Base-by-base conservation (phyloP, 1,140 invertebrate species). In the Drosophila baimaii region DNA sequence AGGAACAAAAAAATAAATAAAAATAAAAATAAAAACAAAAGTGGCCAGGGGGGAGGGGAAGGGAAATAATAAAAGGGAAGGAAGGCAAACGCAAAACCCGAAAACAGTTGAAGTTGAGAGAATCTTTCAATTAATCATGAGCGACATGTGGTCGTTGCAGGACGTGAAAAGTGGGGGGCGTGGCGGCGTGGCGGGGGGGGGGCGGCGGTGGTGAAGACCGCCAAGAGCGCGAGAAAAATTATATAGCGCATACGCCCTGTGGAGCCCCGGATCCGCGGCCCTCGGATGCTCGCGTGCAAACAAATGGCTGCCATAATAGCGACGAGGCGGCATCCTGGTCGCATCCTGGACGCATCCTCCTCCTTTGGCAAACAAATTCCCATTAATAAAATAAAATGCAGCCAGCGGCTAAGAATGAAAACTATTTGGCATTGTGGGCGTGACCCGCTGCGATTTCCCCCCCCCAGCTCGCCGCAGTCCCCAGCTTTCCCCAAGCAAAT, bases 81-180 rank as follows among this genome's bases (percentile, higher is more conserved):
- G 12, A 46, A 63, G 44, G 49, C 39, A 71, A 75, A 68, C 56
- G 68, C 29, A 59, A 71, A 85, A 69, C 68, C 59, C 62, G 56
- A 77, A 70, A 77, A 58, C 73, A 77, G 74, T 77, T 69, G 73
- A 77, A 85, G 79, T 88, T 82, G 76, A 66, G 83, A 64, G 61
- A 89, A 89, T 74, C 79, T 80, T 80, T 88, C 77, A 88, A 88
- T 88, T 89, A 88, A 88, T 88, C 83, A 88, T 77, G 73, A 89
- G 84, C 83, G 83, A 88, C 83, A 88, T 88, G 83, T 89, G 83
- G 83, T 83, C 83, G 61, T 71, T 61, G 63, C 41, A 37, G 71
- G 17, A 41, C 44, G 61, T 43, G 44, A n/a, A 49, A 23, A 6
- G 46, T 5, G 12, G 37, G 29, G 44, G 43, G 15, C 10, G 61